Conservation (phyloP, 2,888 invertebrate genomes). For the Xanthorhoe spadicearia region DNA sequence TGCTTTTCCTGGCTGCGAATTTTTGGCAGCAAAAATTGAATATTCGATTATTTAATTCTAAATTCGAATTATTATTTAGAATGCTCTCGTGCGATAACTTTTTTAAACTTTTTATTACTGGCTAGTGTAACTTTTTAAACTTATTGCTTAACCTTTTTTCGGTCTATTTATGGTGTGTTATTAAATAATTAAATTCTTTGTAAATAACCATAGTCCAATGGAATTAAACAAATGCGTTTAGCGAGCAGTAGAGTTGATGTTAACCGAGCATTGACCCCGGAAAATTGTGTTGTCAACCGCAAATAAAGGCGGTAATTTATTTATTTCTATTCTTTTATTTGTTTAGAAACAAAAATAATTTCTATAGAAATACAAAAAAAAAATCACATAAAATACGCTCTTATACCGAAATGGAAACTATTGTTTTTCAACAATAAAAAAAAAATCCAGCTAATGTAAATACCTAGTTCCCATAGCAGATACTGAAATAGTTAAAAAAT, state of each 20-base stretch:
- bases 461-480: too few species aligned
- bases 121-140: background rate
- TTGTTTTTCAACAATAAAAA: too few species aligned
- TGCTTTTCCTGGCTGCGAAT: constrained; percentile 67
- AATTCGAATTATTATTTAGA: constrained; percentile 7
- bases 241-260: constrained; percentile 47
- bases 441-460: too few species aligned
- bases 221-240: constrained; percentile 35
- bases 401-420: too few species aligned
- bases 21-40: constrained; percentile 60
- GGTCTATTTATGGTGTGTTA: too few species aligned
- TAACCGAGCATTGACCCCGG: constrained; percentile 73
- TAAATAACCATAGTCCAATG: constrained; percentile 29
- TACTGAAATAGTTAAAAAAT: too few species aligned
- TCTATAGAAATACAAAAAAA: background rate
- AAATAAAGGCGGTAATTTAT: constrained; percentile 47
- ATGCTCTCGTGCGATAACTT: background rate
- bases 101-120: background rate
- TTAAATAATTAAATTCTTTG: constrained; percentile 1
- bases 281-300: constrained; percentile 68
- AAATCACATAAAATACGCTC: too few species aligned
- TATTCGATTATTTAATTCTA: constrained; percentile 9
- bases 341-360: background rate
- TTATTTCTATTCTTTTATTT: constrained; percentile 35
- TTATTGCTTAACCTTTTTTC: background rate